Conservation (phyloP, 1,140 invertebrate genomes). For the Teleogryllus occipitalis region DNA sequence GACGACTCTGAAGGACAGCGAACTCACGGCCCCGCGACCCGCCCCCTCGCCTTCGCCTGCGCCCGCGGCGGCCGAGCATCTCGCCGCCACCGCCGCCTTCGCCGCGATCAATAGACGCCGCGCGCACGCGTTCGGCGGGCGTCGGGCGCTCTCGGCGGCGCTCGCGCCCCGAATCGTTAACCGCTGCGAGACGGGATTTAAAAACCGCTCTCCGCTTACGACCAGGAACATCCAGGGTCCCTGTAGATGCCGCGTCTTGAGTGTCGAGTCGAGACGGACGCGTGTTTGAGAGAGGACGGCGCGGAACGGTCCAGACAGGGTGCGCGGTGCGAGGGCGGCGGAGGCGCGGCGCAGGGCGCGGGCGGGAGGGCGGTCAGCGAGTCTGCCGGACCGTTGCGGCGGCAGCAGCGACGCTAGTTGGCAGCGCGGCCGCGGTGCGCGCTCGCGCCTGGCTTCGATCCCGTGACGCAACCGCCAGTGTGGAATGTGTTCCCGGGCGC, state of each 20-base stretch:
- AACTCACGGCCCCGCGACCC: not conserved
- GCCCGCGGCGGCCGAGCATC: no score
- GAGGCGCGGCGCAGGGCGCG: not conserved
- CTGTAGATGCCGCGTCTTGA: not conserved
- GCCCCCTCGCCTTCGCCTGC: not conserved
- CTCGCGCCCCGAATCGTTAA: not conserved
- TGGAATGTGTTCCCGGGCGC: not conserved
- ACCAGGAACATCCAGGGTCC: not conserved
- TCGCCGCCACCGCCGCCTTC: not conserved
- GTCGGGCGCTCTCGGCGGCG: not conserved
- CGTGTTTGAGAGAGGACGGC: not conserved
- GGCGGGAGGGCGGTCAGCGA: no score
- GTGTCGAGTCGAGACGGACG: not conserved
- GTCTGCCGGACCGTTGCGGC: no score
- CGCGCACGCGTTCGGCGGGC: not conserved
- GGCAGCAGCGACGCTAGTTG: not conserved
- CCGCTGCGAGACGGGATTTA: not conserved
- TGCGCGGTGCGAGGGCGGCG: not conserved
- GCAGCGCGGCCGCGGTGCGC: no score
- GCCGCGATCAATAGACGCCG: not conserved
- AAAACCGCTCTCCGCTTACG: not conserved
- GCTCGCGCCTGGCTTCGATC: not conserved
- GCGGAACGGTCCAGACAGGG: no score
- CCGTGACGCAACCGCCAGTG: constrained; percentile 2
- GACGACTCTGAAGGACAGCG: not conserved